Percentiles rank a stretch among this genome's conserved stretches.
These are phyloP conservation scores for Polia nebulosa DNA, from an alignment of 2,888 invertebrate genomes.

Conservation along the genomic window DNA sequence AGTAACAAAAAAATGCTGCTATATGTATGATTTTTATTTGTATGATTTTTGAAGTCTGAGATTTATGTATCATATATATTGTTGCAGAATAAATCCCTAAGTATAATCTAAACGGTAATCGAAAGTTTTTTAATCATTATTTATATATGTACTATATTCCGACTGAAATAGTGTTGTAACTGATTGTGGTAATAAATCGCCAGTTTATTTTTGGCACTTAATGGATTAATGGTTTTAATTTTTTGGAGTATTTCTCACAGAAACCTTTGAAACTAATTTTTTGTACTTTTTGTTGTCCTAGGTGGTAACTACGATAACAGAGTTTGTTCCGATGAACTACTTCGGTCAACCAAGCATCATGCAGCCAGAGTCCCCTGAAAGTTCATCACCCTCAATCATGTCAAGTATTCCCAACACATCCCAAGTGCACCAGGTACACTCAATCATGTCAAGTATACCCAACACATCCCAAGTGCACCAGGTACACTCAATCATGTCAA, in stretches of 20 bases:
- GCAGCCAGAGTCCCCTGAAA: constrained; percentile 80
- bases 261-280: constrained; percentile 8
- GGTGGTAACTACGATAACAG: constrained; percentile 77
- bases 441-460: constrained; percentile 70
- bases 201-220: background rate
- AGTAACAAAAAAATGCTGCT: too few species aligned
- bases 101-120: background rate
- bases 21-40: too few species aligned
- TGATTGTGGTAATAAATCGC: too few species aligned
- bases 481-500: constrained; percentile 78
- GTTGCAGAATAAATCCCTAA: background rate
- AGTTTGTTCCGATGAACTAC: constrained; percentile 85
- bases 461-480: constrained; percentile 84
- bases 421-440: constrained; percentile 86
- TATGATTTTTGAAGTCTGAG: too few species aligned
- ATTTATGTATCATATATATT: background rate
- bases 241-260: background rate
- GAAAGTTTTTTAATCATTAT: constrained; percentile 3
- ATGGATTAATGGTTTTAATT: background rate
- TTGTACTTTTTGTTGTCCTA: constrained; percentile 54
- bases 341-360: constrained; percentile 75
- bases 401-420: constrained; percentile 71
- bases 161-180: background rate
- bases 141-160: background rate
- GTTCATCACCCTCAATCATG: constrained; percentile 77